Percentiles rank a stretch among this genome's conserved stretches.
Evolutionary conservation across 2,113 vertebrate genomes (phyloP).

Genomic region (Cyanoderma ruficeps): DNA sequence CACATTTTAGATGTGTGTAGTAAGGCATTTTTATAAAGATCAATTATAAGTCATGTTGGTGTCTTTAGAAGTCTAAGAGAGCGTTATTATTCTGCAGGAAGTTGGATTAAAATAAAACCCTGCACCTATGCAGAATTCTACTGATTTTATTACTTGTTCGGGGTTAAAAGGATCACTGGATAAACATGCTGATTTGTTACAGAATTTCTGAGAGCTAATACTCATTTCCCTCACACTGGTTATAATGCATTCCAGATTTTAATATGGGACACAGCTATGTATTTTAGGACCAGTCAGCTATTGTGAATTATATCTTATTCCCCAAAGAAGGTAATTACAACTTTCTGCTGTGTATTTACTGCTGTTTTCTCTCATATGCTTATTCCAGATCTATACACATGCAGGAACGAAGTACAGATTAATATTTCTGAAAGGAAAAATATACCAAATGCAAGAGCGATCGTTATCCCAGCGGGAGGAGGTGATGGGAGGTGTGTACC

Average conservation of each 20-base stretch:
- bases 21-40: background rate
- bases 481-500: constrained; percentile 75
- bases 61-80: background rate
- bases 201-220: constrained; percentile 33
- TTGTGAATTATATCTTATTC: constrained; percentile 12
- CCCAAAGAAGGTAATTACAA: constrained; percentile 13
- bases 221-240: constrained; percentile 1
- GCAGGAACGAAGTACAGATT: background rate
- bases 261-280: constrained; percentile 8
- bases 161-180: constrained; percentile 31
- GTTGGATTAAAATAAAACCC: constrained; percentile 17
- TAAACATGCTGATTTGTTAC: constrained; percentile 22
- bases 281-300: constrained; percentile 9
- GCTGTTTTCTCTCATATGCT: background rate
- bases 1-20: background rate
- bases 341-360: background rate
- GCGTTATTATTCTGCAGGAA: background rate
- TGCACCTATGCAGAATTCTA: constrained; percentile 7
- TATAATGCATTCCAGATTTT: constrained; percentile 38
- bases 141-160: constrained; percentile 21
- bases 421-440: constrained; percentile 11
- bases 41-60: background rate
- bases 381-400: constrained; percentile 2
- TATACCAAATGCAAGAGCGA: background rate
- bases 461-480: constrained; percentile 19